phyloP scores from a whole-genome alignment of 2,888 invertebrate species.

The Crossocerus cetratus region DNA sequence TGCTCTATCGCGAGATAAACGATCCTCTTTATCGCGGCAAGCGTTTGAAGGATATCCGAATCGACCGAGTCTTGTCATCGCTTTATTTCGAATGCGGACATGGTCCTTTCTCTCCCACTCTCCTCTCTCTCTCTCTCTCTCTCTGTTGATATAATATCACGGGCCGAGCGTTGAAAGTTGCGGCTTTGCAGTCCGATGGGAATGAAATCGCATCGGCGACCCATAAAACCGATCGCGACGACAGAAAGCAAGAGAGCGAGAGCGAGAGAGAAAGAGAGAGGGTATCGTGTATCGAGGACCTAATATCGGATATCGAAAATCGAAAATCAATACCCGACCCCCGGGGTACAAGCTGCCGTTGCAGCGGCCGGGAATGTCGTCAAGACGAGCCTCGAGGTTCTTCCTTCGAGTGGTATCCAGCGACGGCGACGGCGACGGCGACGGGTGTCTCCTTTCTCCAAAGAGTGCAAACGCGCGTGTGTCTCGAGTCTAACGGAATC shows the following conservation, averaged over 20 bases:
- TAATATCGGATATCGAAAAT: constrained; percentile 43
- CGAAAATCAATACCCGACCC: constrained; percentile 37
- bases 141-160: constrained; percentile 8
- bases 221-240: constrained; percentile 35
- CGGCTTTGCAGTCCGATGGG: constrained; percentile 40
- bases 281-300: constrained; percentile 5
- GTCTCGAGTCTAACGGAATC: background rate
- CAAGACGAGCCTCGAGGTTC: background rate
- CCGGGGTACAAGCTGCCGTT: background rate
- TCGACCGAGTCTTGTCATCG: background rate
- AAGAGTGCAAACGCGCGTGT: background rate
- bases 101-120: constrained; percentile 11
- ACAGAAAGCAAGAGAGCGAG: background rate
- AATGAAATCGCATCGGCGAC: constrained; percentile 33
- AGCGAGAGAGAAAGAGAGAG: background rate
- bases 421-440: background rate
- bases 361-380: constrained; percentile 20
- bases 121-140: constrained; percentile 13
- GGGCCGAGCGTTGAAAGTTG: constrained; percentile 33
- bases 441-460: background rate
- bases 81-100: background rate
- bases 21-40: background rate
- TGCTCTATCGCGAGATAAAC: no score
- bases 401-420: background rate
- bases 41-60: background rate